Conservation (phyloP, 64 coral and sea anemone genomes). For the Platygyra sinensis region DNA sequence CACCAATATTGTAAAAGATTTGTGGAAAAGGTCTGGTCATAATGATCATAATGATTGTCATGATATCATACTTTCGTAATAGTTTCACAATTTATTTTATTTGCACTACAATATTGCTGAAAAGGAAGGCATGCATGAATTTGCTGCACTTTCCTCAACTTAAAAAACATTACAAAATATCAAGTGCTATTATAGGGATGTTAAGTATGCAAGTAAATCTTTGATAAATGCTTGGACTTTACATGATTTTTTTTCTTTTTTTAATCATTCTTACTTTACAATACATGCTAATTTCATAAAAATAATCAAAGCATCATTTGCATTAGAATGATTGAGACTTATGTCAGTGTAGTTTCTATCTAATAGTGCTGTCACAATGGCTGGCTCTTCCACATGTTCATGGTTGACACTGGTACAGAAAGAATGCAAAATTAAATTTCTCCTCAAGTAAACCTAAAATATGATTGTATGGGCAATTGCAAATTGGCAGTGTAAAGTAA, state of each 20-base stretch:
- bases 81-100: too few species aligned
- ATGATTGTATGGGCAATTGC: neutral
- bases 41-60: too few species aligned
- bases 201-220: neutral
- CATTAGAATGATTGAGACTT: too few species aligned
- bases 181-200: too few species aligned
- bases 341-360: slow-evolving; percentile 16
- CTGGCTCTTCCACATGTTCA: neutral
- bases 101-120: too few species aligned
- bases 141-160: neutral
- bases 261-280: too few species aligned
- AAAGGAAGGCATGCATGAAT: neutral
- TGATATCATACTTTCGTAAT: too few species aligned
- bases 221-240: neutral
- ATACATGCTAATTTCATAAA: too few species aligned
- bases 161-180: neutral
- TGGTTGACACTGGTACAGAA: slow-evolving; percentile 5
- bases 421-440: slow-evolving; percentile 3
- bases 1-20: too few species aligned
- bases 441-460: neutral
- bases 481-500: too few species aligned
- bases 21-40: too few species aligned
- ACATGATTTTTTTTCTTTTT: neutral
- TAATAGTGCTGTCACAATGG: slow-evolving; percentile 24
- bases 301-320: too few species aligned